Evolutionary conservation across 1,140 invertebrate species (phyloP), one percentile per base, ranked within the genome.

Genomic region (Chionoecetes opilio): DNA sequence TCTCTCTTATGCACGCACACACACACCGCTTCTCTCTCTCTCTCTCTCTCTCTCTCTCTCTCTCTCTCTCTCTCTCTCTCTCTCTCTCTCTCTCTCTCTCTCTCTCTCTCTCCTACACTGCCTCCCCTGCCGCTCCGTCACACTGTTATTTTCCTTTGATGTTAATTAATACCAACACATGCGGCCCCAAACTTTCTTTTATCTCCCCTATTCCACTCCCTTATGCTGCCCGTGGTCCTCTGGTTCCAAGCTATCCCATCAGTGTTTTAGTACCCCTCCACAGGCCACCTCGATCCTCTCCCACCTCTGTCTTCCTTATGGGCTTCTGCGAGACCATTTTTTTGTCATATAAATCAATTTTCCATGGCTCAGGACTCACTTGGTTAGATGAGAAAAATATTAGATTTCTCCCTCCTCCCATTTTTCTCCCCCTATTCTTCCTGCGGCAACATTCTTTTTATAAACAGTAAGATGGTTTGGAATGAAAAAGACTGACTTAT

Each of bases 161-260:
- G 63, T 75, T 75, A 75, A 75, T 75, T 75, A 75, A 75, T 75
- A 75, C n/a, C 63, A 26, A 75, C 63, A 75, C 63, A 75, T n/a
- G n/a, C 63, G 63, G 63, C 63, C 63, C 21, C 63, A n/a, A 75
- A n/a, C 63, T 26, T 2, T 21, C 63, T 21, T 75, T 75, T 21
- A n/a, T 75, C 26, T 26, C 21, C 6, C n/a, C 63, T 26, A 1
- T 21, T 21, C 63, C 6, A 26, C 1, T 21, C 63, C 63, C 63
- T 17, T n/a, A 8, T 8, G 8, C 21, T n/a, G 11, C 21, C 63
- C 2, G 26, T n/a, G 63, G 63, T 75, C 63, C 63, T 75, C 9
- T n/a, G 63, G 63, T 17, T 75, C 63, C 11, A 17, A 26, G 1
- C n/a, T 26, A n/a, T 75, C n/a, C 63, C 21, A 75, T 75, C 63